Evolutionary conservation across 2,888 invertebrate species (phyloP), one percentile per base, ranked within the genome.

Genomic region (Andrena hattorfiana): DNA sequence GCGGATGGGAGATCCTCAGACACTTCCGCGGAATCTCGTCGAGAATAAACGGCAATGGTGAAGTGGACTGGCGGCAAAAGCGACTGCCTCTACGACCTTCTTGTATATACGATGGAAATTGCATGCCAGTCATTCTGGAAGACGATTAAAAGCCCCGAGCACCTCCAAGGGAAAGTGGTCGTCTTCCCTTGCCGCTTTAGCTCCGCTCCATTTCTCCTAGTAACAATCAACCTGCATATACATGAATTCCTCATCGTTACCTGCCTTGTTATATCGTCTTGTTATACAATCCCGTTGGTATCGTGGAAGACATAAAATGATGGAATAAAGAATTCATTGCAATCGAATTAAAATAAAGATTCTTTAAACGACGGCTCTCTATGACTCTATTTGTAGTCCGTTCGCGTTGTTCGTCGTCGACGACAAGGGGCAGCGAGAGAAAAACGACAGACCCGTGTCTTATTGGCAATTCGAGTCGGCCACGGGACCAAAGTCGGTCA

Each of bases 401-500:
- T 42, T 68, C 48, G 20, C 64, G 26, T 77, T 64, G 51, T 20
- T 51, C 62, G 23, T 5, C 23, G 23, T 2, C 35, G 35, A 69
- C 30, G 16, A 32, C 48, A 59, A 63, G 35, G 0, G 10, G 0
- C 23, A 32, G 7, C 30, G 32, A 13, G 10, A 54, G 10, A 66
- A 42, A 67, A 54, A 42, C 49, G 20, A 77, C 63, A 20, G 42
- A n/a, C 66, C 42, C 70, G 60, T 69, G 72, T 72, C 84, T 82
- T 82, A 85, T 85, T 85, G 85, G 76, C 85, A 85, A 82, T 85
- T 85, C 80, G 85, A 75, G 80, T 73, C 82, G 77, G 82, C 71
- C 79, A 59, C 62, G 69, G 64, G 81, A 85, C 69, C 67, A 69
- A 75, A 85, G 62, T 82, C 82, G 82, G 82, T 77, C 83, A 79